Conservation (phyloP, 2,797 vertebrate species). For the Bradypodion ventrale region DNA sequence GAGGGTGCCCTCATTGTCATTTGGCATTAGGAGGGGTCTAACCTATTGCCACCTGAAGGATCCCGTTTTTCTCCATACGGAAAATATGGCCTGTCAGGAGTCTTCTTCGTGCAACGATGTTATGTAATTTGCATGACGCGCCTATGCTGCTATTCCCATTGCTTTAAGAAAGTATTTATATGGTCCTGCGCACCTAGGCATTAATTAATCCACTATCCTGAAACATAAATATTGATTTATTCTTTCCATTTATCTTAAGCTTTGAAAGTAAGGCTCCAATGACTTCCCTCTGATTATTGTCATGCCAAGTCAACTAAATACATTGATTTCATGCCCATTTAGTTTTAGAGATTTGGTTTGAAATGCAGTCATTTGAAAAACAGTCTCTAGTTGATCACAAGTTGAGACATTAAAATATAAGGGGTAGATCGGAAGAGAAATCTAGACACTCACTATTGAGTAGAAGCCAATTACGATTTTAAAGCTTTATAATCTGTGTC, state of each 20-base stretch:
- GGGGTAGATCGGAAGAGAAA: background rate
- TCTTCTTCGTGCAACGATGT: too few species aligned
- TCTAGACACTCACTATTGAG: background rate
- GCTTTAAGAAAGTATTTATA: background rate
- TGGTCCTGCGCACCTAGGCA: background rate
- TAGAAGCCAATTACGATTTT: background rate
- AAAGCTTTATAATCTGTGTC: background rate
- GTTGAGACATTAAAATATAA: background rate
- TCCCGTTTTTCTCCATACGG: too few species aligned
- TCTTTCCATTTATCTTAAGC: background rate
- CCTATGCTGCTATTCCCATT: background rate
- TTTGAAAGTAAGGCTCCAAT: background rate
- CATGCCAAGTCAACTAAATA: background rate
- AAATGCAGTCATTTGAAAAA: background rate
- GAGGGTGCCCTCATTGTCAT: too few species aligned
- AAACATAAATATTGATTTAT: background rate
- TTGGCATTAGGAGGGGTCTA: too few species aligned
- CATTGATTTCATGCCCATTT: background rate
- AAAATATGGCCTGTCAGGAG: too few species aligned
- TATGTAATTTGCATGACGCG: too few species aligned
- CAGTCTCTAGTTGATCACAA: background rate
- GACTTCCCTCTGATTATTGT: background rate
- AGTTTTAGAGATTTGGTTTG: background rate
- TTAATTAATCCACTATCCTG: background rate
- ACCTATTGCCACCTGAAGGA: too few species aligned